phyloP scores from a whole-genome alignment of 1,140 invertebrate genomes.

The Heliconius nattereri region DNA sequence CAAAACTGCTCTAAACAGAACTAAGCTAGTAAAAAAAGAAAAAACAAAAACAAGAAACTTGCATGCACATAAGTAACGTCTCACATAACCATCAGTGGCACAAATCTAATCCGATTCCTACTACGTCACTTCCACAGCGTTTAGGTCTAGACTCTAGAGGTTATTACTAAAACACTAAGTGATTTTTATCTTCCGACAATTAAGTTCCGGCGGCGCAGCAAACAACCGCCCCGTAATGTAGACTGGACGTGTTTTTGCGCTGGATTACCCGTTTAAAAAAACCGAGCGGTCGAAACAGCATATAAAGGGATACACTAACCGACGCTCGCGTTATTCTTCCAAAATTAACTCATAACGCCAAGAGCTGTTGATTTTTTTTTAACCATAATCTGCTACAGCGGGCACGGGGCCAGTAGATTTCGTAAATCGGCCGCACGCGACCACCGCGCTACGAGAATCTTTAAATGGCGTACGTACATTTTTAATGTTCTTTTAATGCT shows the following conservation, averaged over 20 bases:
- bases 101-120: slow-evolving; percentile 34
- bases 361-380: slow-evolving; percentile 76
- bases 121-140: slow-evolving; percentile 35
- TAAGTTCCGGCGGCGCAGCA: slow-evolving; percentile 38
- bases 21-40: too few species aligned
- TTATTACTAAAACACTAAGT: slow-evolving; percentile 58
- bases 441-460: slow-evolving; percentile 76
- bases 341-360: slow-evolving; percentile 80
- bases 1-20: too few species aligned
- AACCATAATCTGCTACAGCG: slow-evolving; percentile 77
- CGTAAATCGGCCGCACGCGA: slow-evolving; percentile 74
- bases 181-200: slow-evolving; percentile 68
- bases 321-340: slow-evolving; percentile 75
- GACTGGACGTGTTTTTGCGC: slow-evolving; percentile 65
- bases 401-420: slow-evolving; percentile 75
- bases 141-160: slow-evolving; percentile 49
- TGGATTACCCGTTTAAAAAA: slow-evolving; percentile 78
- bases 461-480: slow-evolving; percentile 78
- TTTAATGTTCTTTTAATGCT: slow-evolving; percentile 76
- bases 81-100: slow-evolving; percentile 36
- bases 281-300: slow-evolving; percentile 68
- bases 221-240: slow-evolving; percentile 60
- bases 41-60: not conserved
- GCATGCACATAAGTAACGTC: slow-evolving; percentile 31
- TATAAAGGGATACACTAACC: slow-evolving; percentile 78